Evolutionary conservation across 1,140 invertebrate genomes (phyloP).

Genomic region (Drosophila tristis): DNA sequence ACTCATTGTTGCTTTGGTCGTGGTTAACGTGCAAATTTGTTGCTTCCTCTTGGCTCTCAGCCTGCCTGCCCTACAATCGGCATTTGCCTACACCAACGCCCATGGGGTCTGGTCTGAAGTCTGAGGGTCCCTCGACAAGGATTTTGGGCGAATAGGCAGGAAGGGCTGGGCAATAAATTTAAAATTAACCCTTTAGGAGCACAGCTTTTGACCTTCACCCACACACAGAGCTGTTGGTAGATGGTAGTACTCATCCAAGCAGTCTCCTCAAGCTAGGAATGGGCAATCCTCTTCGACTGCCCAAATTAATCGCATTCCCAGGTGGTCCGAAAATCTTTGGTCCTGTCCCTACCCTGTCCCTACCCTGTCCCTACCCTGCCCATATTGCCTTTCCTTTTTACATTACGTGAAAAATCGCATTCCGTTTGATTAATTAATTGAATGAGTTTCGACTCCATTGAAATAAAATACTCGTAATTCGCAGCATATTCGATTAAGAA

Average conservation of each 20-base stretch:
- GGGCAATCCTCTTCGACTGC: neutral
- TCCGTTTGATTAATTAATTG: slow-evolving; percentile 52
- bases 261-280: slow-evolving; percentile 10
- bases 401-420: slow-evolving; percentile 21
- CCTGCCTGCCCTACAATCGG: slow-evolving; percentile 42
- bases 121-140: slow-evolving; percentile 44
- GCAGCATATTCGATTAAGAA: slow-evolving; percentile 51
- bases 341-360: neutral
- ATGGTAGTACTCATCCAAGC: neutral
- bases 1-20: slow-evolving; percentile 47
- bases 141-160: slow-evolving; percentile 48
- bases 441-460: slow-evolving; percentile 40
- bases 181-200: slow-evolving; percentile 80
- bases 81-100: slow-evolving; percentile 44
- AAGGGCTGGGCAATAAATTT: slow-evolving; percentile 74
- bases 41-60: slow-evolving; percentile 27
- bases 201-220: slow-evolving; percentile 64
- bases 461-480: slow-evolving; percentile 35
- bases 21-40: slow-evolving; percentile 69
- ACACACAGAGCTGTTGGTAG: slow-evolving; percentile 16
- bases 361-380: neutral
- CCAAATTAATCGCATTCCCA: slow-evolving; percentile 47
- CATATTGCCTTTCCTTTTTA: slow-evolving; percentile 17
- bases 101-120: neutral
- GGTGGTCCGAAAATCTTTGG: slow-evolving; percentile 13